Conservation (phyloP, 2,797 vertebrate species). For the Capromys pilorides region DNA sequence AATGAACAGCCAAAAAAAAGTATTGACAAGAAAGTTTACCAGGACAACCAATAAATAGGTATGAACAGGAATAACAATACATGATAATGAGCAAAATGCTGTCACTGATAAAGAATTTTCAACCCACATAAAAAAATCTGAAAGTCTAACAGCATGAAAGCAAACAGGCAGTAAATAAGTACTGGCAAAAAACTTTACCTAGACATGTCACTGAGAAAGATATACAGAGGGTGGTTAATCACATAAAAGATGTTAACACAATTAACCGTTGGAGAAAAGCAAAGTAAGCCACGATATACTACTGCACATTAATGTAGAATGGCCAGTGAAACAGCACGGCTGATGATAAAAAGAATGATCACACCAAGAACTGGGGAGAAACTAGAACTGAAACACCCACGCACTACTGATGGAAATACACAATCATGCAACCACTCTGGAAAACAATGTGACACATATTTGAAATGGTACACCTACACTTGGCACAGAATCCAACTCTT, state of each 20-base stretch:
- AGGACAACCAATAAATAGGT: neutral
- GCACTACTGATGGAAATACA: neutral
- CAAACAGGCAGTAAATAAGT: neutral
- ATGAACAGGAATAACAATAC: neutral
- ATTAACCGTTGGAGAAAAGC: neutral
- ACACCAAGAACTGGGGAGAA: neutral
- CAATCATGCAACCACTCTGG: neutral
- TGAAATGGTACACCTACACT: neutral
- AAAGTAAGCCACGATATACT: neutral
- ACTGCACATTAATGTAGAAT: neutral
- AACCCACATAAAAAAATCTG: neutral
- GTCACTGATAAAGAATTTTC: neutral
- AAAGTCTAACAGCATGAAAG: neutral
- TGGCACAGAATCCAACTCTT: neutral
- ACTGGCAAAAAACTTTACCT: neutral
- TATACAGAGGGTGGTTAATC: neutral
- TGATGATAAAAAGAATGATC: neutral
- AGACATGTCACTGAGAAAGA: neutral
- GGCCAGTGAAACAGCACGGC: neutral
- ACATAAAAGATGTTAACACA: neutral
- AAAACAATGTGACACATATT: neutral
- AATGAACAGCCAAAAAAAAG: neutral
- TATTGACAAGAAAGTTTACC: neutral
- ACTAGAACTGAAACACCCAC: neutral
- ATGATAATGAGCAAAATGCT: neutral